Evolutionary conservation across 2,797 vertebrate genomes (phyloP), one percentile per base, ranked within the genome.

Genomic region (Spinibarbus caldwelli): DNA sequence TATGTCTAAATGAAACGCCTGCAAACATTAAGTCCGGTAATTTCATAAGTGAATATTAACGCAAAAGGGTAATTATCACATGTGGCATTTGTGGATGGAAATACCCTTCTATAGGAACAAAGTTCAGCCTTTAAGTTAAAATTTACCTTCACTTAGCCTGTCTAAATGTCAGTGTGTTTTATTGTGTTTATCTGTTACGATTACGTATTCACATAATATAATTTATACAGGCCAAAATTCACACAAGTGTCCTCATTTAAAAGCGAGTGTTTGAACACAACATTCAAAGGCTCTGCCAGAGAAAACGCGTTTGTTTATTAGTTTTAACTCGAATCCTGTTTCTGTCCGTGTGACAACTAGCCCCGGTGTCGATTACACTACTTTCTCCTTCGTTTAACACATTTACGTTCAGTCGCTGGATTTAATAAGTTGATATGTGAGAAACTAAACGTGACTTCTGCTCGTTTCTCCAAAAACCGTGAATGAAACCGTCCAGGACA

Each of bases 181-280:
- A 1, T 10, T 11, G n/a, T 19, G 70, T 29, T 10, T 26, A 26
- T 7, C n/a, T 41, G 14, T 72, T 45, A 72, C 41, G 17, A n/a
- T 3, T 0, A 47, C 34, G n/a, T n/a, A n/a, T n/a, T n/a, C n/a
- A n/a, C n/a, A n/a, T 19, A 19, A 0, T 19, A 31, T 2, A 11
- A 21, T 67, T 10, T 67, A 67, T 1, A 21, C 34, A 36, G 34
- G 7, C 1, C 19, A 36, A 21, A 11, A 19, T 21, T 49, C 38
- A 2, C 23, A 71, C 17, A 38, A 4, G 12, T n/a, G 36, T 57
- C 5, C 52, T 9, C 7, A 23, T 17, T 19, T 19, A 52, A 41
- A 9, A 41, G 1, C 3, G 21, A 8, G 52, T 41, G 34, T 23
- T 67, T 67, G 6, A 34, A 4, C n/a, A 57, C 23, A 57, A 11